Base-by-base conservation (phyloP, 2,888 invertebrate species). In the Stenoptilia bipunctidactyla region DNA sequence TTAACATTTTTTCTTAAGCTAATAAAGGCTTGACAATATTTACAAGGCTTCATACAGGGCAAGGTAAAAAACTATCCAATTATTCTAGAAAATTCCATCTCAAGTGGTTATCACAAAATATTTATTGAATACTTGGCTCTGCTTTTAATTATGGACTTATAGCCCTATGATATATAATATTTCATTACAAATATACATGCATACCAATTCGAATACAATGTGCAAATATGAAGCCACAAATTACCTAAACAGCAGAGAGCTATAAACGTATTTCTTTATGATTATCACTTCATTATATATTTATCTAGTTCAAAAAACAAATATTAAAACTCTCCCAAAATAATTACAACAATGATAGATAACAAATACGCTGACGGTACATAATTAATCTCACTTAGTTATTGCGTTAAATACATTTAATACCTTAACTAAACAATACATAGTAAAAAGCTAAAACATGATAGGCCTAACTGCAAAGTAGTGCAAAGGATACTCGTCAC, bases 1-100 rank as follows among this genome's bases (percentile, higher is more conserved):
- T 80, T 57, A 83, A 82, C 80, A 75, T 82, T 74, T 60, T 72
- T 70, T 74, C 76, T 77, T 82, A 82, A 40, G 55, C 65, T 77
- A 73, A 61, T 77, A 80, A 80, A 83, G 79, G 82, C 82, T 75
- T 75, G 69, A 66, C 75, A 73, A 70, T 82, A 83, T 83, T 73
- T 83, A 83, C 82, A 83, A 72, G 80, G 80, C 77, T 76, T 77
- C 61, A 14, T 72, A 76, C 61, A 69, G 72, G 79, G 79, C 79
- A 80, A 79, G 80, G 79, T 80, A 80, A 72, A 79, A 77, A 77
- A 82, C 73, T 72, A 75, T 72, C 69, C 70, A 73, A 69, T 67
- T 64, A 70, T 53, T 59, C 61, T 70, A 69, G 53, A 62, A 57
- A 62, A 20, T 20, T 20, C 61, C 62, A 55, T 71, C 65, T 69